Conservation (phyloP, 2,888 invertebrate species). For the Mellilla xanthometata region DNA sequence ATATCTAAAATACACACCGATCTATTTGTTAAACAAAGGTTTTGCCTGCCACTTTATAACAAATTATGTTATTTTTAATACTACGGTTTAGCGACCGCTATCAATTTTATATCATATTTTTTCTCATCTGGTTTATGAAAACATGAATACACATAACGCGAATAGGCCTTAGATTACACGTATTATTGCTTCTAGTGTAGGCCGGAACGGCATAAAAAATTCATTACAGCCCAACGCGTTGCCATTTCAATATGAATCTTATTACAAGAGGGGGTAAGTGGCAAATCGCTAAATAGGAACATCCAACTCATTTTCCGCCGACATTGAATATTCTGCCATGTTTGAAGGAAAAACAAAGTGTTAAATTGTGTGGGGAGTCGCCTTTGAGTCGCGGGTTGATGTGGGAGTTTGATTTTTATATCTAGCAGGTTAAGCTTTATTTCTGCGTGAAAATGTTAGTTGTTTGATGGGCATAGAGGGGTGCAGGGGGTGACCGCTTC, state of each 20-base stretch:
- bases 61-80: too few species aligned
- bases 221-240: constrained; percentile 55
- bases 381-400: constrained; percentile 62
- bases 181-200: constrained; percentile 77
- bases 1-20: too few species aligned
- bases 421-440: constrained; percentile 37
- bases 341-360: constrained; percentile 83
- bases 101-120: constrained; percentile 29
- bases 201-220: constrained; percentile 74
- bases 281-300: constrained; percentile 67
- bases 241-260: constrained; percentile 70
- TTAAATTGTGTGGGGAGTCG: constrained; percentile 82
- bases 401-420: constrained; percentile 53
- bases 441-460: constrained; percentile 40
- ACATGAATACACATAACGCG: constrained; percentile 63
- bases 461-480: constrained; percentile 31
- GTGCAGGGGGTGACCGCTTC: constrained; percentile 52
- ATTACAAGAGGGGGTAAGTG: constrained; percentile 64
- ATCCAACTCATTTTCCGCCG: constrained; percentile 78
- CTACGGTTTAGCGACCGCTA: too few species aligned
- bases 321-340: constrained; percentile 82
- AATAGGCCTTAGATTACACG: constrained; percentile 68
- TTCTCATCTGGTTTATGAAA: constrained; percentile 61
- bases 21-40: too few species aligned
- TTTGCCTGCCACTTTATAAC: too few species aligned